Conservation (phyloP, 2,797 vertebrate genomes). For the Scarus forsteni region DNA sequence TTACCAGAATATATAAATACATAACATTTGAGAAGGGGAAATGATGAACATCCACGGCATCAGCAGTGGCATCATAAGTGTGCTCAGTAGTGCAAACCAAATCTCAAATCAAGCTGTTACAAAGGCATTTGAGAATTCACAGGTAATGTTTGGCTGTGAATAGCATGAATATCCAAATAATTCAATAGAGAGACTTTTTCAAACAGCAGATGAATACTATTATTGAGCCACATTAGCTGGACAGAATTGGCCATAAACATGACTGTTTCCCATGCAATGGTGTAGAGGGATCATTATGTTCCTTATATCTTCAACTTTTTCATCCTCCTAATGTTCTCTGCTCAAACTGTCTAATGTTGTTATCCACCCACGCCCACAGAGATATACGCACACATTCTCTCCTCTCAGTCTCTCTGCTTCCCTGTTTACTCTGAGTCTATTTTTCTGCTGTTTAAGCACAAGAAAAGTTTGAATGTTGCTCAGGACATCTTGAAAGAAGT, state of each 20-base stretch:
- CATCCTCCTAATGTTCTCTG: conserved; percentile 8
- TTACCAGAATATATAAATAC: too few relatives aligned
- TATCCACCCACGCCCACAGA: conserved; percentile 15
- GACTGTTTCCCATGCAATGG: neutral
- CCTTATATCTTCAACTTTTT: neutral
- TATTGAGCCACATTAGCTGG: neutral
- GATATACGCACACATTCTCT: conserved; percentile 13
- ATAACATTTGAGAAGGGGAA: too few relatives aligned
- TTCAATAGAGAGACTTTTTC: too few relatives aligned
- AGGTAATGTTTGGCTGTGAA: too few relatives aligned
- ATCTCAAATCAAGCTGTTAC: too few relatives aligned
- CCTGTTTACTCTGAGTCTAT: conserved; percentile 41
- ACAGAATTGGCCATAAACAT: neutral
- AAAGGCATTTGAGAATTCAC: too few relatives aligned
- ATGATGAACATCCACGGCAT: too few relatives aligned
- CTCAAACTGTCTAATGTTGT: conserved; percentile 18
- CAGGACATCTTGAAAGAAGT: conserved; percentile 43
- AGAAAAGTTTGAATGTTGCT: conserved; percentile 42
- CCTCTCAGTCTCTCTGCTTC: conserved; percentile 13
- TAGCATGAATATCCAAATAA: too few relatives aligned
- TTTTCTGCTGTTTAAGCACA: conserved; percentile 37
- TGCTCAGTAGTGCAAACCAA: too few relatives aligned
- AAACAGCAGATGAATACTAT: too few relatives aligned
- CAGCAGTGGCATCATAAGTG: too few relatives aligned
- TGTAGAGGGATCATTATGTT: conserved; percentile 7